Evolutionary conservation across 2,113 vertebrate species (phyloP), one percentile per base, ranked within the genome.

Genomic region (Vidua chalybeata): DNA sequence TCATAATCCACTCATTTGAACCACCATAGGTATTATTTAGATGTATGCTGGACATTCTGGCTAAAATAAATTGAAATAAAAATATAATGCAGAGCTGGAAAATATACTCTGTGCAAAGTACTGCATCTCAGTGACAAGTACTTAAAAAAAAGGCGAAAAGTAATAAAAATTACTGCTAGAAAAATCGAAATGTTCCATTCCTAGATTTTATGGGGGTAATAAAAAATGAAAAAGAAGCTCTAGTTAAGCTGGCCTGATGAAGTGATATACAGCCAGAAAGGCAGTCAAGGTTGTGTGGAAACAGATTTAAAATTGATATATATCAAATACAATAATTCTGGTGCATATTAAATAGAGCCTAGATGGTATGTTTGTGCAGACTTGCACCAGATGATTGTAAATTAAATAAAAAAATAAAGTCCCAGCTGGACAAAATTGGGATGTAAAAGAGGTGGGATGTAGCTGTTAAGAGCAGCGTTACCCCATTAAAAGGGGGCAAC

Each of bases 51-150:
- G 84, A 72, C 17, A 67, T 95, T 95, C 96, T 48, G 77, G 80
- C 93, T 95, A 97, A 97, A 97, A 96, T 94, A 98, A 97, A 97
- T 97, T 82, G 97, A 97, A 97, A 97, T 98, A 97, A 97, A 97
- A 98, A 95, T 95, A 93, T 88, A 97, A 97, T 74, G 83, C 94
- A 84, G 33, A 74, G 89, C 73, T 93, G 96, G 94, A 96, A 91
- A 95, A 97, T 97, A 96, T 77, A 93, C 95, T 97, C 97, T 81
- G 59, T 39, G 86, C 52, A 73, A 91, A 92, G 92, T 43, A 78
- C 87, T 96, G 92, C 84, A 77, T 96, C 87, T 97, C 80, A 27
- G 88, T 95, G 94, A 95, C 93, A 97, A 96, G 96, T 97, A 89
- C 89, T 97, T 97, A 55, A 95, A 96, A 97, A 96, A 93, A 45